Evolutionary conservation across 2,797 vertebrate genomes (phyloP), one percentile per base, ranked within the genome.

Genomic region (Sparus aurata): DNA sequence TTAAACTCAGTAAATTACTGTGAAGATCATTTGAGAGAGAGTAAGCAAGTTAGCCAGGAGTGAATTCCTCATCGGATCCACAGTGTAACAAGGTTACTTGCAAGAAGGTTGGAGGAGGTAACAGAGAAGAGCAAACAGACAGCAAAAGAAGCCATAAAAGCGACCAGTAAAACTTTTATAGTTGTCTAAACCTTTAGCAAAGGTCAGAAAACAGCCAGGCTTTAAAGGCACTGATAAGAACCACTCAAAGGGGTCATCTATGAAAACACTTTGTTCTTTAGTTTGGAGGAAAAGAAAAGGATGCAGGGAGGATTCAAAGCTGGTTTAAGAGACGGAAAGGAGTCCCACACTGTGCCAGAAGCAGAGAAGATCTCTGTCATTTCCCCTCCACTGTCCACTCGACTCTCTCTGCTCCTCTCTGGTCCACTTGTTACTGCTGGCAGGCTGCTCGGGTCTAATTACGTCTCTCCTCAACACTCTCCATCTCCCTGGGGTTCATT

Each of bases 381-480:
- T 62, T 22, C 13, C 20, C 22, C 34, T 65, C 12, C n/a, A 27
- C 52, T 7, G 3, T 38, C 46, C 38, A 49, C 67, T 78, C 13
- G 3, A 50, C 53, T 46, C 47, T 49, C 54, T 18, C 55, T 34
- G 50, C 46, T 50, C 27, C 66, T 68, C 59, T 75, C 58, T 60
- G 47, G 3, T 70, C 46, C 59, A 47, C 79, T 79, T 62, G 69
- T 79, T 69, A 54, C 69, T 72, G 63, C 74, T 77, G 72, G 23
- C 49, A 59, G 61, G 65, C 68, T 71, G 17, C 54, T 83, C 41
- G 13, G 38, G 20, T 70, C 17, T 73, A 80, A 85, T 82, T 67
- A 64, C 61, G 65, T 18, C 2, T 2, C 71, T 58, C 25, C 71
- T 78, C 46, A n/a, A 57, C 57, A 18, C 59, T 27, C 30, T 30